These are phyloP conservation scores for Ellobius talpinus DNA, from an alignment of 2,113 vertebrate genomes.

Conservation along the genomic window DNA sequence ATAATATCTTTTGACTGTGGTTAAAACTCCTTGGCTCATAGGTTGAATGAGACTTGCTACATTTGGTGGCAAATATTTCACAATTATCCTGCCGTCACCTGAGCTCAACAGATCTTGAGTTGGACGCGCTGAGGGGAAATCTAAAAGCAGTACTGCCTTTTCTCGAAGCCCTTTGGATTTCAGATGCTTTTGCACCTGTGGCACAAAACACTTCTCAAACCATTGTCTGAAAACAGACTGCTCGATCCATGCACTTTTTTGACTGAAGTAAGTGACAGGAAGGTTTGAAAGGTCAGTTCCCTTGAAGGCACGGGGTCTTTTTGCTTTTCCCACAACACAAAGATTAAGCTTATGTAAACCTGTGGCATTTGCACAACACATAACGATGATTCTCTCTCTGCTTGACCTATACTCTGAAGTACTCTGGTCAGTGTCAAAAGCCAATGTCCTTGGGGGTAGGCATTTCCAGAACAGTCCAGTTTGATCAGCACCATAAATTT, in stretches of 20 bases:
- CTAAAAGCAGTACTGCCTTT: conserved; percentile 82
- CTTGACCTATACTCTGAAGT: conserved; percentile 75
- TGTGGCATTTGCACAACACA: conserved; percentile 84
- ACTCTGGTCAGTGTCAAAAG: conserved; percentile 70
- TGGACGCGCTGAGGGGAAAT: conserved; percentile 74
- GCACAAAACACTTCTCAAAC: conserved; percentile 84
- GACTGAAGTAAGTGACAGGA: conserved; percentile 82
- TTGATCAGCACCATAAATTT: conserved; percentile 83
- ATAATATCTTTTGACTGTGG: conserved; percentile 81
- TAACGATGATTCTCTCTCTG: conserved; percentile 82
- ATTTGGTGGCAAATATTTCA: conserved; percentile 81
- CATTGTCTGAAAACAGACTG: conserved; percentile 81
- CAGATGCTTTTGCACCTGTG: conserved; percentile 82
- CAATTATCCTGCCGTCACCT: conserved; percentile 79
- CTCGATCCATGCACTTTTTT: conserved; percentile 82
- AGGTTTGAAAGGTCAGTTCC: conserved; percentile 79
- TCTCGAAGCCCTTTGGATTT: conserved; percentile 79
- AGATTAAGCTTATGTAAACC: conserved; percentile 84
- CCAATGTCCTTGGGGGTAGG: conserved; percentile 76
- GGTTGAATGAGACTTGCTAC: conserved; percentile 82
- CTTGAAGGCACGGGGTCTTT: conserved; percentile 82
- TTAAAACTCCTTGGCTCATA: conserved; percentile 81
- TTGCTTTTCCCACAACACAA: conserved; percentile 83
- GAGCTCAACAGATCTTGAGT: conserved; percentile 75
- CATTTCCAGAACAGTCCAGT: conserved; percentile 83